Base-by-base conservation (phyloP, 2,797 vertebrate species). In the Triplophysa yarkandensis region DNA sequence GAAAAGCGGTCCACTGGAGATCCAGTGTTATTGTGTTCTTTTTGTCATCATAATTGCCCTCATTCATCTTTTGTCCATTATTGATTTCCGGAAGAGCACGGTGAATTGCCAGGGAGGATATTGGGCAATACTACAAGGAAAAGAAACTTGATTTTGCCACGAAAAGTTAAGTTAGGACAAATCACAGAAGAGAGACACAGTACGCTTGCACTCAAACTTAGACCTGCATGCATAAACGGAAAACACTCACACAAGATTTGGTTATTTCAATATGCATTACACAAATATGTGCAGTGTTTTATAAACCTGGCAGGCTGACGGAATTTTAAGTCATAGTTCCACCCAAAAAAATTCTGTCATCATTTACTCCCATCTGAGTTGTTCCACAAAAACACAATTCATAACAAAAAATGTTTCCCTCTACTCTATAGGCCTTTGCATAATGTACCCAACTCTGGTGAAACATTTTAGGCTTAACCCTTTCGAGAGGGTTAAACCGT, bases 21-120 rank as follows among this genome's bases (percentile, higher is more conserved):
- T 19, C 50, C 46, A 30, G 57, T 52, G 34, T 32, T 57, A 4
- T 57, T 61, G 30, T 41, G 34, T 16, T 63, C 50, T 68, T 62
- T 69, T 62, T 54, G 57, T 55, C 67, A 19, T 55, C 36, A 69
- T 63, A 77, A 69, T 70, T 54, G 74, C 74, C 44, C 74, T 54
- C 74, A 65, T 77, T 77, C 67, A 63, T 77, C 36, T 68, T 55
- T 77, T 69, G 66, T 77, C 41, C 74, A 63, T 57, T 69, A 77
- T 64, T 64, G 74, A 69, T 77, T 77, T 77, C 74, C 28, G 4
- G 58, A 63, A 55, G 14, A 57, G 60, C 44, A 57, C 66, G 21
- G 74, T 41, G 19, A 19, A 46, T 54, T 69, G 66, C 52, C 54
- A 58, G 41, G 23, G 74, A 68, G 17, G 55, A 61, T 52, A 57